These are phyloP conservation scores for Melanotaenia duboulayi DNA, from an alignment of 2,113 vertebrate species.

Conservation along the genomic window DNA sequence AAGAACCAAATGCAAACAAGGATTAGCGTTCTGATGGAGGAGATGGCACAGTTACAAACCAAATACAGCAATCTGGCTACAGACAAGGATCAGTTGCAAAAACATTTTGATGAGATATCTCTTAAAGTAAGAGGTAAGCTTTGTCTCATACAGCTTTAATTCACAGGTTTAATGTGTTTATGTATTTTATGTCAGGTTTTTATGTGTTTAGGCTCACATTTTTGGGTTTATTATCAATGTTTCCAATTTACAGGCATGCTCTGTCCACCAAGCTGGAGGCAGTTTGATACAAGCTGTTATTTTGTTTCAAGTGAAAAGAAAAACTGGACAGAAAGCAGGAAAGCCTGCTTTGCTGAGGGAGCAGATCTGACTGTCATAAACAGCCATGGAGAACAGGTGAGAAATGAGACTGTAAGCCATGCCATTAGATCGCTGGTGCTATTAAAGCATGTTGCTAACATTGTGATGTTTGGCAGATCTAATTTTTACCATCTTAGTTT, in stretches of 20 bases:
- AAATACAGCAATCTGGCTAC: not conserved
- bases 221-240: not conserved
- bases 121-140: constrained; percentile 22
- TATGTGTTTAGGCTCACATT: not conserved
- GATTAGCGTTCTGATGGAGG: not conserved
- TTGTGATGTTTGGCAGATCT: too few species aligned
- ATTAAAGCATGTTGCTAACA: too few species aligned
- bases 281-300: constrained; percentile 56
- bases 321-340: constrained; percentile 42
- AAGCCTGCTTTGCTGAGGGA: constrained; percentile 13
- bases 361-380: constrained; percentile 49
- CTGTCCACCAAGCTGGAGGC: constrained; percentile 41
- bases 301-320: not conserved
- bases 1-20: constrained; percentile 7
- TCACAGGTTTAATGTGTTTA: too few species aligned
- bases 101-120: not conserved
- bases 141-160: not conserved
- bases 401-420: not conserved
- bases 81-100: constrained; percentile 11
- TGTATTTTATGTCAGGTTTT: too few species aligned
- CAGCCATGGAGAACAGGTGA: constrained; percentile 50
- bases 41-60: constrained; percentile 4
- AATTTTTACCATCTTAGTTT: not conserved
- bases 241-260: not conserved
- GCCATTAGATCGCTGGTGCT: not conserved